Evolutionary conservation across 2,113 vertebrate species (phyloP).

Genomic region (Copsychus sechellarum): DNA sequence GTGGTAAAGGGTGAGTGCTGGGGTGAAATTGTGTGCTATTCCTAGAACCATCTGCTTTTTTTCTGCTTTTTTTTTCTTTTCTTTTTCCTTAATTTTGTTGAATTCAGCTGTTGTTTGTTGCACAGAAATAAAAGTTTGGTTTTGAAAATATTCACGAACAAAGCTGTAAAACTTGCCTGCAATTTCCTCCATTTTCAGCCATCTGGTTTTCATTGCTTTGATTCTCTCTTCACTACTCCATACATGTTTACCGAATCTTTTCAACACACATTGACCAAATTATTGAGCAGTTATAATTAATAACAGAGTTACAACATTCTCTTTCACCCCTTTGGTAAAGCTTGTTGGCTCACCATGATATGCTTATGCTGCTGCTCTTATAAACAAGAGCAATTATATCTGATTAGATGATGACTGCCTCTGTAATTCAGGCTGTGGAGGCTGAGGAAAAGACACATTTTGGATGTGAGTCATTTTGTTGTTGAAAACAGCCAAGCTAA

Average conservation of each 20-base stretch:
- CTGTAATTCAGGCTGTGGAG: background rate
- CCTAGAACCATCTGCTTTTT: background rate
- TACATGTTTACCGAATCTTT: conserved; percentile 72
- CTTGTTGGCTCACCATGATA: conserved; percentile 3
- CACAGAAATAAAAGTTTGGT: conserved; percentile 68
- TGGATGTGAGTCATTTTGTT: background rate
- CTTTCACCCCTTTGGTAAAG: conserved; percentile 10
- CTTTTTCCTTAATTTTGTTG: conserved; percentile 1
- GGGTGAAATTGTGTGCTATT: background rate
- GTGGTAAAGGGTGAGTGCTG: background rate
- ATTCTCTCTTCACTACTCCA: conserved; percentile 47
- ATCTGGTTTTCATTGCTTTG: conserved; percentile 76
- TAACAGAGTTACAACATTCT: conserved; percentile 52
- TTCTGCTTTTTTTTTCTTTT: background rate
- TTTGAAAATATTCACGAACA: conserved; percentile 73
- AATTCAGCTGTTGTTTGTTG: conserved; percentile 71
- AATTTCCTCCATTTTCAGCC: conserved; percentile 75
- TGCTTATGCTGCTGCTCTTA: conserved; percentile 22
- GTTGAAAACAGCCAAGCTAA: background rate
- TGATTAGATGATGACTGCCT: background rate
- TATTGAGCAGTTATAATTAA: conserved; percentile 73
- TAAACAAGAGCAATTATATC: conserved; percentile 26
- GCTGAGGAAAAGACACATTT: background rate
- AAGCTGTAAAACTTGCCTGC: conserved; percentile 73
- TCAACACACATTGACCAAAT: conserved; percentile 61